Conservation (phyloP, 2,888 invertebrate species). For the Cryptophagus acutangulus region DNA sequence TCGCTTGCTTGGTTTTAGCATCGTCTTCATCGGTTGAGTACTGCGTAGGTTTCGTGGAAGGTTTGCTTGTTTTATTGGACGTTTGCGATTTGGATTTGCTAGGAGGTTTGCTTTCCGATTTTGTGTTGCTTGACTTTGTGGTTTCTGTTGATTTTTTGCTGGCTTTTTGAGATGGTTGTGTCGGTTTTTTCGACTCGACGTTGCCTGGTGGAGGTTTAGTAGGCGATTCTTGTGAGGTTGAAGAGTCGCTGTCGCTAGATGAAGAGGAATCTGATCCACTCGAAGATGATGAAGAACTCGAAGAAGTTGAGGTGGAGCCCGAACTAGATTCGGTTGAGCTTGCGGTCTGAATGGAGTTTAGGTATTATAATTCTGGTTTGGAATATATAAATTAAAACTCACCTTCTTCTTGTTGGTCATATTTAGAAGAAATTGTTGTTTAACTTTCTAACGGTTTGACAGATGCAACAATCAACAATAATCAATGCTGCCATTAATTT, state of each 20-base stretch:
- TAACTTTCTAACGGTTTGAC: no score
- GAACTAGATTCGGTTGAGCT: slow-evolving; percentile 59
- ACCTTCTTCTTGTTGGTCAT: slow-evolving; percentile 31
- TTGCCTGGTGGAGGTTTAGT: slow-evolving; percentile 36
- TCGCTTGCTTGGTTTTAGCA: slow-evolving; percentile 19
- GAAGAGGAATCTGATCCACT: slow-evolving; percentile 66
- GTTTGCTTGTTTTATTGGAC: slow-evolving; percentile 1
- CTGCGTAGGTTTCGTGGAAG: slow-evolving; percentile 18
- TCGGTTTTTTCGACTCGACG: slow-evolving; percentile 39
- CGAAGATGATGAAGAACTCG: slow-evolving; percentile 63
- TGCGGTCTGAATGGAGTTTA: slow-evolving; percentile 43
- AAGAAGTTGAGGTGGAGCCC: slow-evolving; percentile 63
- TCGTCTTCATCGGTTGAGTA: slow-evolving; percentile 42
- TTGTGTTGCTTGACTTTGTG: slow-evolving; percentile 25
- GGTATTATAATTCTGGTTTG: background rate
- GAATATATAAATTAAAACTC: slow-evolving; percentile 1
- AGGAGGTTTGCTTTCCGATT: slow-evolving; percentile 18
- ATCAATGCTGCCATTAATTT: no score
- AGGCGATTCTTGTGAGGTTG: slow-evolving; percentile 52
- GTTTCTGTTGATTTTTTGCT: slow-evolving; percentile 27
- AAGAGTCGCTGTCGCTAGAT: slow-evolving; percentile 68
- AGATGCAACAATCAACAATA: no score
- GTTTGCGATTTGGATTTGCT: slow-evolving; percentile 12
- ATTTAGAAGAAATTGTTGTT: no score
- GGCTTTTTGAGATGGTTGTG: slow-evolving; percentile 40